Evolutionary conservation across 2,888 invertebrate genomes (phyloP).

Genomic region (Drosophila putrida): DNA sequence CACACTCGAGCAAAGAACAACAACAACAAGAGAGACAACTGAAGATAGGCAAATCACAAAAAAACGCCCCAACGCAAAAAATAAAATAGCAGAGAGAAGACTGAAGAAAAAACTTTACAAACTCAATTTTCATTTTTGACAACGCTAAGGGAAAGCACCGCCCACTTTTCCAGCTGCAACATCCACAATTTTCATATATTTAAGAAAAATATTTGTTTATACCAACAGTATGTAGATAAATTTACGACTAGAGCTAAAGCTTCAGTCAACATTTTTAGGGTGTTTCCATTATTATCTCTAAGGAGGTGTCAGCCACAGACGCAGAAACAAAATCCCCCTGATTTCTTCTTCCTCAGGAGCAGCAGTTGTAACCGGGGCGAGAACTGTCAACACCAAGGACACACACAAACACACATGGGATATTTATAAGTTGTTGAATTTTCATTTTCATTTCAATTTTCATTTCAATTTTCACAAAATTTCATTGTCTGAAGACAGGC

Average conservation of each 20-base stretch:
- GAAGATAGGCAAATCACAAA: conserved; percentile 70
- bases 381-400: conserved; percentile 58
- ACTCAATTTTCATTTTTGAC: conserved; percentile 79
- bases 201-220: conserved; percentile 80
- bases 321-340: conserved; percentile 24
- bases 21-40: conserved; percentile 34
- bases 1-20: conserved; percentile 47
- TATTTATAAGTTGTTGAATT: conserved; percentile 76
- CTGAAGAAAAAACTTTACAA: conserved; percentile 67
- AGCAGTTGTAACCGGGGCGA: conserved; percentile 26
- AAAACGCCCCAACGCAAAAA: conserved; percentile 37
- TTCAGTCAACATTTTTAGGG: conserved; percentile 44
- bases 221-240: conserved; percentile 62
- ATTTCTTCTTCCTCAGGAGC: neutral
- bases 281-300: conserved; percentile 63
- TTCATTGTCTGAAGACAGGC: conserved; percentile 74
- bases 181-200: conserved; percentile 69
- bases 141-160: conserved; percentile 47
- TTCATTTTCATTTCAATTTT: conserved; percentile 62
- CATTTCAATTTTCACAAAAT: conserved; percentile 61
- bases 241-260: conserved; percentile 65
- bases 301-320: conserved; percentile 74
- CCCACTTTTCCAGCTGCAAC: conserved; percentile 54
- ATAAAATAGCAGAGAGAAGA: conserved; percentile 13
- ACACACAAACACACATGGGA: conserved; percentile 41